Percentiles rank a stretch among this genome's conserved stretches.
Conservation (phyloP, 2,113 vertebrate genomes). For the Heloderma charlesbogerti region DNA sequence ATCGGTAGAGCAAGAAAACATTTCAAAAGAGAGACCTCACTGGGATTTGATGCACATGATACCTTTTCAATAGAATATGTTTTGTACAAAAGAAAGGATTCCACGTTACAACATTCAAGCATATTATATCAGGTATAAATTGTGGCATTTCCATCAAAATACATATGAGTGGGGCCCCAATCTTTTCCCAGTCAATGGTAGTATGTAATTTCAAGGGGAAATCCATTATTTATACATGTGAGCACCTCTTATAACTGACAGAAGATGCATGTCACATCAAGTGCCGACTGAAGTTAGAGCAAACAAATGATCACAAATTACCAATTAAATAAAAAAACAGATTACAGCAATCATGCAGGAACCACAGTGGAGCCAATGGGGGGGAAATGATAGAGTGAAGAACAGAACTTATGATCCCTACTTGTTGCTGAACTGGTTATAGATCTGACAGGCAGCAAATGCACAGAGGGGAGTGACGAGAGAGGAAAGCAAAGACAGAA, state of each 20-base stretch:
- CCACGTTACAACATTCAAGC: background rate
- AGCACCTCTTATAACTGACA: background rate
- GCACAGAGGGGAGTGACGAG: background rate
- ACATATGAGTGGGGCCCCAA: background rate
- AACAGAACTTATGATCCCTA: slow-evolving; percentile 4
- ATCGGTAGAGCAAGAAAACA: background rate
- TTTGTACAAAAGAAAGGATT: background rate
- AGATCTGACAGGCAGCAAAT: slow-evolving; percentile 38
- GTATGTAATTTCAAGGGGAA: background rate
- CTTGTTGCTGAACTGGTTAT: slow-evolving; percentile 35
- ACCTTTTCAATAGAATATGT: background rate
- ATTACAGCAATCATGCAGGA: background rate
- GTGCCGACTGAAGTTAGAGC: slow-evolving; percentile 7
- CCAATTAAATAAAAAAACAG: background rate
- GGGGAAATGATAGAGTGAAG: too few relatives aligned
- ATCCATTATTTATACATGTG: too few relatives aligned
- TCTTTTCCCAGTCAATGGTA: background rate
- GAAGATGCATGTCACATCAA: accelerated
- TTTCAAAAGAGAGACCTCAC: background rate
- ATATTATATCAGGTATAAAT: background rate
- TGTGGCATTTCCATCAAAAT: background rate
- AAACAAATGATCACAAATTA: background rate
- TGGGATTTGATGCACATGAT: background rate
- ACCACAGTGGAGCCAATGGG: background rate
- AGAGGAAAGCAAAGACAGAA: background rate